These are phyloP conservation scores for Bothrops jararaca DNA, from an alignment of 2,113 vertebrate species.

Conservation along the genomic window DNA sequence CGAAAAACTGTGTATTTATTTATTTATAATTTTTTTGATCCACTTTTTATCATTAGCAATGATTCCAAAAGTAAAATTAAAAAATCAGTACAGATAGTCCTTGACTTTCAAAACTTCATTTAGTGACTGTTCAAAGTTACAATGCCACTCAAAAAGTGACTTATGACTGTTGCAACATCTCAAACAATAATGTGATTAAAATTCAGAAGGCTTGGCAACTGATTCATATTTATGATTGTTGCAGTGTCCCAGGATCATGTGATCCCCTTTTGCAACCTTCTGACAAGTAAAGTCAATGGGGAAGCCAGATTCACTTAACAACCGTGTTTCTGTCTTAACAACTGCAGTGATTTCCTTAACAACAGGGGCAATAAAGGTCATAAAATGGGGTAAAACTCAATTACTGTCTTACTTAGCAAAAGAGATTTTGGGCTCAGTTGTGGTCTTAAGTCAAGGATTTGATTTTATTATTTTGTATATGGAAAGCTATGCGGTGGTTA, in stretches of 20 bases:
- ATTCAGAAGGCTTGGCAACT: not conserved
- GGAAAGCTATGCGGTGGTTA: not conserved
- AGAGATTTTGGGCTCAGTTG: not conserved
- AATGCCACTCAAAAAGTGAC: not conserved
- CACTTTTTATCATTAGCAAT: not conserved
- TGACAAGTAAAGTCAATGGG: not conserved
- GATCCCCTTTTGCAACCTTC: not conserved
- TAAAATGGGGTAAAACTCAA: not conserved
- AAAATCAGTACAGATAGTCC: not conserved
- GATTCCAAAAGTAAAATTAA: not conserved
- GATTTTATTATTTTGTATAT: not conserved
- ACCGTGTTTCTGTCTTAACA: not conserved
- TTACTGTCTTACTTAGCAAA: not conserved
- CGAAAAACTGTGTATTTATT: not conserved
- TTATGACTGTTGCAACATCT: not conserved
- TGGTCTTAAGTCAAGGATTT: not conserved
- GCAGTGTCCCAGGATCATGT: not conserved
- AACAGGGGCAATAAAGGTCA: not conserved
- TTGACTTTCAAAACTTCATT: not conserved
- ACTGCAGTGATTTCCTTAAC: too few relatives aligned
- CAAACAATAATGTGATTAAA: not conserved
- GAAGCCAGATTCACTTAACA: not conserved
- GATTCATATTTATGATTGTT: not conserved
- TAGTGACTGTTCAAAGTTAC: not conserved
- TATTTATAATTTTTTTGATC: not conserved